Conservation (phyloP, 2,797 vertebrate genomes). For the Hapalemur alaotrensis region DNA sequence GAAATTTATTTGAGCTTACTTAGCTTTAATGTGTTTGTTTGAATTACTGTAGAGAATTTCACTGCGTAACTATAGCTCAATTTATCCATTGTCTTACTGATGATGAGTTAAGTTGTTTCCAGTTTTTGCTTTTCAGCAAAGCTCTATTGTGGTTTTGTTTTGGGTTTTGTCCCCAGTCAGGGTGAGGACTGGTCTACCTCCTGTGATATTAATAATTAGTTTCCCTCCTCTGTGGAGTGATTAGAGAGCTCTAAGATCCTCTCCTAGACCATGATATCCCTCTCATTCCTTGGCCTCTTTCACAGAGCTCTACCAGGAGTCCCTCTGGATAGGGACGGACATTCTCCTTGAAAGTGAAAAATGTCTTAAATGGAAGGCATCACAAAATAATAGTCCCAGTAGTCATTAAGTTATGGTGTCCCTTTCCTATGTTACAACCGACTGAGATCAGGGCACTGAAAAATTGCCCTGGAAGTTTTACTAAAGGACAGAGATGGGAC, state of each 20-base stretch:
- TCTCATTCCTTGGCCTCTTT: not conserved
- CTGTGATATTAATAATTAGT: no score
- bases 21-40: not conserved
- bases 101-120: not conserved
- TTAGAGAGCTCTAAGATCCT: not conserved
- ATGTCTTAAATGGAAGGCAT: not conserved
- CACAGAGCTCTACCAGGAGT: not conserved
- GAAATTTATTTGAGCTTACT: not conserved
- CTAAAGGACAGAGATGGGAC: not conserved
- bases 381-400: not conserved
- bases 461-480: not conserved
- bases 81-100: not conserved
- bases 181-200: not conserved
- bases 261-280: not conserved
- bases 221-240: not conserved
- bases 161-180: not conserved
- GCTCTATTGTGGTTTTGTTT: not conserved
- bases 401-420: no score
- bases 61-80: not conserved
- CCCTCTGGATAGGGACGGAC: not conserved
- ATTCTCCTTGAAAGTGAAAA: not conserved
- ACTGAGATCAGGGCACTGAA: not conserved
- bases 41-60: not conserved
- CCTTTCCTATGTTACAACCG: not conserved
- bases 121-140: not conserved